Base-by-base conservation (phyloP, 1,140 invertebrate genomes). In the Olivierus martensii region DNA sequence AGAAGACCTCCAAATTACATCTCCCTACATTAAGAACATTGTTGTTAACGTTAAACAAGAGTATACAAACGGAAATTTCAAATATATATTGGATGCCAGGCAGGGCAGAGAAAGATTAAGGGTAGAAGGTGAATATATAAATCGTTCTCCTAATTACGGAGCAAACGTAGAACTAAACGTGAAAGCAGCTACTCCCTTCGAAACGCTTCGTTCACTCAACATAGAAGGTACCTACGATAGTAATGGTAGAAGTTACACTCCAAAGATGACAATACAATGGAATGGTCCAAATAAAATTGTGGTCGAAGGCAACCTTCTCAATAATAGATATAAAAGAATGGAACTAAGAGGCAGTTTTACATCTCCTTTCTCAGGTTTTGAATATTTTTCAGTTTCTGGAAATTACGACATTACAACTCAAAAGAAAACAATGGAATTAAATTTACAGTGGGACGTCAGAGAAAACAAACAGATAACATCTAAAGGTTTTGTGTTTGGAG, bases 381-480 rank as follows among this genome's bases (percentile, higher is more conserved):
- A 55, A 35, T 51, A 46, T 35, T 55, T 50, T 17, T 55, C 53
- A 17, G 12, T 21, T 18, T n/a, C 22, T n/a, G 19, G 34, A 9
- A 55, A 50, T 22, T 55, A 55, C 11, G 53, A 55, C 21, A 17
- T 55, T 1, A 50, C 43, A 3, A 34, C 6, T 18, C 42, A 19
- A 17, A 34, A 46, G 7, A 55, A 55, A 21, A 14, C 42, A 39
- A 44, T 22, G 5, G 48, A 55, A 42, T 18, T 45, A 9, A 46
- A 48, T 28, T 46, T 39, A 11, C 19, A 39, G 19, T 55, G 53
- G 53, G 49, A 35, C 46, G n/a, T 17, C 14, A 45, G 12, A 4
- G 39, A 51, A 17, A 55, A 22, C n/a, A 55, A 55, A 51, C 11
- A 42, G 9, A 11, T 55, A n/a, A n/a, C 34, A n/a, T n/a, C 28